These are phyloP conservation scores for Prenolepis imparis DNA, from an alignment of 2,888 invertebrate genomes.

Conservation along the genomic window DNA sequence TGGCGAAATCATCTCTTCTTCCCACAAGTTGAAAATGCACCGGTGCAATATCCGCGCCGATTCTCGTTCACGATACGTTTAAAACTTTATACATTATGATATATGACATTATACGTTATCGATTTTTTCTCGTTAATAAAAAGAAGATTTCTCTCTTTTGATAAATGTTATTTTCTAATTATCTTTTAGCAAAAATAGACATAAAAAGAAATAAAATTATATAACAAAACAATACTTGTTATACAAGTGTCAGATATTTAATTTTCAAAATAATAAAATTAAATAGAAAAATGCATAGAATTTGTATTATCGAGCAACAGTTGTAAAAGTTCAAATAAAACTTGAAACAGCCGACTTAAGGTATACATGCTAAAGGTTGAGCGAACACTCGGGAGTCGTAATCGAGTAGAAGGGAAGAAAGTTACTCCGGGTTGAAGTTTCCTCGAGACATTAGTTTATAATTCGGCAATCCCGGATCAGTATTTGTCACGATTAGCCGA, in stretches of 20 bases:
- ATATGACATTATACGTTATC: neutral
- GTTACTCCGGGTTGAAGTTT: constrained; percentile 80
- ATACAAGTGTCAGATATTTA: neutral
- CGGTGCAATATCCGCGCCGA: constrained; percentile 11
- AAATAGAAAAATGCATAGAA: neutral
- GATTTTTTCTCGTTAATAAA: neutral
- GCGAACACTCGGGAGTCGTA: constrained; percentile 58
- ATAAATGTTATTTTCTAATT: neutral
- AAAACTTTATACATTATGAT: neutral
- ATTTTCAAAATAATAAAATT: constrained; percentile 2
- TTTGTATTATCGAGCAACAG: neutral
- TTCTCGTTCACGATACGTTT: neutral
- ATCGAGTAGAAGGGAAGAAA: constrained; percentile 76
- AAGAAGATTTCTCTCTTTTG: neutral
- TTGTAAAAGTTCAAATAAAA: constrained; percentile 42
- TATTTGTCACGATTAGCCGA: constrained; percentile 86
- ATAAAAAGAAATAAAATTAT: neutral
- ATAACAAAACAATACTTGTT: neutral
- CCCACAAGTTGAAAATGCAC: constrained; percentile 34
- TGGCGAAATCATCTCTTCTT: constrained; percentile 43
- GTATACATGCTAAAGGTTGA: constrained; percentile 45
- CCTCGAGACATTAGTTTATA: constrained; percentile 85
- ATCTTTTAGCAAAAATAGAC: neutral
- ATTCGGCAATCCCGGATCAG: constrained; percentile 85
- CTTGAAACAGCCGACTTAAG: constrained; percentile 22